A percentile compares a stretch with the other conserved stretches of the same genome.
These are phyloP conservation scores for Pristionchus japonicus DNA, from an alignment of 2,888 invertebrate genomes.

Conservation along the genomic window DNA sequence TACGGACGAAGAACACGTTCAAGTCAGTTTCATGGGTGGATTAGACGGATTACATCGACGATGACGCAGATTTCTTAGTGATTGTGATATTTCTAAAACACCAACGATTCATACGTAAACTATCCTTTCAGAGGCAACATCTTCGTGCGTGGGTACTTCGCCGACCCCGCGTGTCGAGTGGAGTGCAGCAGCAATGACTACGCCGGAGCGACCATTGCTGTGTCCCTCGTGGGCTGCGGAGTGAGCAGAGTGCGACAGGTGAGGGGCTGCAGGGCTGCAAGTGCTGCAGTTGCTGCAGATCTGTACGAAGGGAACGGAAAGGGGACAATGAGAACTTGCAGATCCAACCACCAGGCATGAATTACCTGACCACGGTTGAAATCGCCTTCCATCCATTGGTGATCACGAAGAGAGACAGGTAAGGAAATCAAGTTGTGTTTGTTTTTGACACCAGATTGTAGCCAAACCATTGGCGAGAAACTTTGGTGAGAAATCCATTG, in stretches of 20 bases:
- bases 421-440: neutral
- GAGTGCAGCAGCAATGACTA: conserved; percentile 35
- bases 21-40: neutral
- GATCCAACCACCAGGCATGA: conserved; percentile 46
- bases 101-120: too few species aligned
- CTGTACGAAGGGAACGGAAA: neutral
- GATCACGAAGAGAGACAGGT: conserved; percentile 43
- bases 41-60: neutral
- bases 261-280: too few species aligned
- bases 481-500: neutral
- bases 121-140: conserved; percentile 40
- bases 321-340: too few species aligned
- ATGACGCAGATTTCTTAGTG: neutral
- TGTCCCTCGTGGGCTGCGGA: conserved; percentile 29
- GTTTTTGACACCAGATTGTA: too few species aligned
- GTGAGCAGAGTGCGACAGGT: conserved; percentile 48
- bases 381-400: conserved; percentile 43
- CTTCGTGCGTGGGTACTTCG: conserved; percentile 43
- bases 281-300: neutral
- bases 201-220: conserved; percentile 33
- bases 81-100: neutral
- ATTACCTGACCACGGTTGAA: conserved; percentile 28
- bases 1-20: conserved; percentile 42
- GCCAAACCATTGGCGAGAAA: too few species aligned
- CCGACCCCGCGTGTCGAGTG: conserved; percentile 29